phyloP scores from a whole-genome alignment of 2,113 vertebrate genomes.

The Megaceryle maxima region DNA sequence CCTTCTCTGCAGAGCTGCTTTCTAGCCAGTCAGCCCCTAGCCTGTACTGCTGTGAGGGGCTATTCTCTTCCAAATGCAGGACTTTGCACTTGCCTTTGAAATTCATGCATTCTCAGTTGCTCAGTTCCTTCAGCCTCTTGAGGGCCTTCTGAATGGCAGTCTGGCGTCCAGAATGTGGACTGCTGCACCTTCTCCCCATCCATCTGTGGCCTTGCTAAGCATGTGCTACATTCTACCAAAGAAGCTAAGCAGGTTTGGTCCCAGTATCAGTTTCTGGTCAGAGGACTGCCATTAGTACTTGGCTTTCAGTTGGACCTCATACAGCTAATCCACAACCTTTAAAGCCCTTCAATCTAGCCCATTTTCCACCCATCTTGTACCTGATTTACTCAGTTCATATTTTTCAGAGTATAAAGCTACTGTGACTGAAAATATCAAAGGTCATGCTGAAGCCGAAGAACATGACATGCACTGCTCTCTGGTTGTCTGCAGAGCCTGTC shows the following conservation, averaged over 20 bases:
- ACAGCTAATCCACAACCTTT: not conserved
- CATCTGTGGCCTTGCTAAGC: not conserved
- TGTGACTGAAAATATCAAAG: not conserved
- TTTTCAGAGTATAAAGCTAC: not conserved
- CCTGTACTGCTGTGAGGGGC: accelerated
- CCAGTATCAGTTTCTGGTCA: not conserved
- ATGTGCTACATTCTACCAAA: not conserved
- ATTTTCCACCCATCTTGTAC: not conserved
- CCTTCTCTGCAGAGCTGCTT: not conserved
- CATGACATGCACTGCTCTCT: not conserved
- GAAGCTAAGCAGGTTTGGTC: not conserved
- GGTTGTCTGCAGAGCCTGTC: not conserved
- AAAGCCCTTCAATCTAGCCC: not conserved
- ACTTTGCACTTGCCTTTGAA: not conserved
- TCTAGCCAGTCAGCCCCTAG: not conserved
- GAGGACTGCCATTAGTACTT: not conserved
- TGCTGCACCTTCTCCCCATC: not conserved
- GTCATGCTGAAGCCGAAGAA: not conserved
- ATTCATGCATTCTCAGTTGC: not conserved
- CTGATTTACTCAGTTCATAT: not conserved
- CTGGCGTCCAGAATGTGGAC: not conserved
- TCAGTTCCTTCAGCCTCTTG: not conserved
- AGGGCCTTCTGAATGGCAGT: not conserved
- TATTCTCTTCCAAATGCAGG: not conserved
- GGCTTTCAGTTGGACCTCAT: not conserved